Evolutionary conservation across 1,140 invertebrate genomes (phyloP), one percentile per base, ranked within the genome.

Genomic region (Linepithema humile): DNA sequence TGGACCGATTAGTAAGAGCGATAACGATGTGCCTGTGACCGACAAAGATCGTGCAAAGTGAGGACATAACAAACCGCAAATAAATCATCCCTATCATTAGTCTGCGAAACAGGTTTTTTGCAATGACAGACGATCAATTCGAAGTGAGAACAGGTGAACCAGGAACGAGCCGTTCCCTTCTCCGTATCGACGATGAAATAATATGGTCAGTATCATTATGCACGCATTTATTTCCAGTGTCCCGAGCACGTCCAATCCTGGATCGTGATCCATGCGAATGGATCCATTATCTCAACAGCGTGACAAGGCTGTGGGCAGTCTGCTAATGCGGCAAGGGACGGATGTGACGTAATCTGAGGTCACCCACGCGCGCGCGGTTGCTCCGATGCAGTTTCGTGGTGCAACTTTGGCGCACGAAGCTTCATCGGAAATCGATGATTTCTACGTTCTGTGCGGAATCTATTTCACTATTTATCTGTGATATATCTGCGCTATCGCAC

Each of bases 291-390:
- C 92, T 93, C 93, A 93, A 94, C 93, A 93, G 89, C 86, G 88
- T 91, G 91, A 93, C 92, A 93, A 94, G 93, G 92, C 90, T 94
- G 92, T 94, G 91, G 91, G 91, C 92, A 92, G 92, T 93, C 90
- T 91, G 85, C 88, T 93, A 92, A 94, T 93, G 89, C 90, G 85
- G 91, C 93, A 92, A 92, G 91, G 90, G 92, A 92, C 93, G 94
- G 94, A 94, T 92, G 89, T 94, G 92, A 94, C 92, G 93, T 91
- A 93, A 94, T 91, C 90, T 92, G 93, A 94, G 93, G 93, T 94
- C 93, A 94, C 93, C 92, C 90, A 94, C 93, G 93, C 91, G 82
- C 85, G 87, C 78, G 82, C 88, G 80, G 53, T 43, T 73, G 38
- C 55, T 67, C 64, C 74, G 67, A 50, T 75, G 45, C 67, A 45